Evolutionary conservation across 1,140 invertebrate species (phyloP), one percentile per base, ranked within the genome.

Genomic region (Lordiphosa stackelbergi): DNA sequence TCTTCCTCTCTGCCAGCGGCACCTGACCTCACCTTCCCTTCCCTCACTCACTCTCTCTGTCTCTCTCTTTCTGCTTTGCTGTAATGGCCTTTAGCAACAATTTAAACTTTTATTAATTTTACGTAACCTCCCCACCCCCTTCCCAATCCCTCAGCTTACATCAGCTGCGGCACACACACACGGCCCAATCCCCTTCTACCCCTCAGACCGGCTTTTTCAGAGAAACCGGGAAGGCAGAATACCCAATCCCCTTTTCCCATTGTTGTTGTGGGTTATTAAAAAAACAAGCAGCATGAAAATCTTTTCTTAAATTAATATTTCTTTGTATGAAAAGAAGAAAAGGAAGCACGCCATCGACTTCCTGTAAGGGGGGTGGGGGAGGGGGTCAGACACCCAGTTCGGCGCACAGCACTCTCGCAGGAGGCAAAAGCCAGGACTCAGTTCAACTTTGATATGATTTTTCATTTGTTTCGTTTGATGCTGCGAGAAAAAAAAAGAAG

Each of bases 91-190:
- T 74, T 75, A 60, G 68, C 71, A 75, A 65, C 68, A 81, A 75
- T 81, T 81, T 81, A 81, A 81, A 81, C 77, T 83, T 83, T 83
- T 83, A 83, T 83, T 83, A 83, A 83, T 83, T 83, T 83, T 66
- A 83, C 64, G 69, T 53, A 47, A 31, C 19, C 37, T 8, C 45
- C 19, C n/a, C 38, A 38, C 43, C 11, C 34, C 22, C 10, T 19
- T 31, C 7, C 45, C 45, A 51, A 34, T 24, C 45, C 19, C 38
- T 31, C 13, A 34, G 1, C 51, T 38, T 22, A 28, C 28, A 8
- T 31, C 28, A 31, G 28, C 54, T 45, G 36, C 31, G 48, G 52
- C 60, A 58, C 51, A 52, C 40, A 52, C 40, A 51, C 19, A 24
- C 24, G 13, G 10, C 12, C 37, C 19, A 12, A n/a, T 16, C 16